Evolutionary conservation across 2,888 invertebrate species (phyloP), one percentile per base, ranked within the genome.

Genomic region (Anaspis maculata): DNA sequence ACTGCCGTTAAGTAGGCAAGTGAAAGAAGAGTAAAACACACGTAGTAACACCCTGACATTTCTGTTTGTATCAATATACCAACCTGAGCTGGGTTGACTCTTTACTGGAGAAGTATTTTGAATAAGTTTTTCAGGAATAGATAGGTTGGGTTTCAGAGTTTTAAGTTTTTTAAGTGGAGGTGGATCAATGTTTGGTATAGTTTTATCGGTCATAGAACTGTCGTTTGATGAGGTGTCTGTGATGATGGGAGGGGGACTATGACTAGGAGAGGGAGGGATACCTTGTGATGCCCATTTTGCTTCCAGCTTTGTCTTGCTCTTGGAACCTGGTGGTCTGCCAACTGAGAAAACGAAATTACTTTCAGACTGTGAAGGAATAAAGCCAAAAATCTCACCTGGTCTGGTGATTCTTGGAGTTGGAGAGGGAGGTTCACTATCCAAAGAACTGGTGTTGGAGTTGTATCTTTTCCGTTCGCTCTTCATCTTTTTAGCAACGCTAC

Each of bases 371-470:
- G n/a, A n/a, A n/a, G n/a, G n/a, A n/a, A n/a, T n/a, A n/a, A n/a
- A n/a, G n/a, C n/a, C n/a, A n/a, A n/a, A n/a, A n/a, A n/a, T n/a
- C n/a, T n/a, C 41, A 63, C 64, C 66, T 51, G 63, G 63, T 54
- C 64, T 48, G 27, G 53, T 44, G 16, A 67, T 62, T 48, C 67
- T 64, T 31, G 69, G 68, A 1, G 61, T 67, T 2, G 71, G 70
- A 3, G 70, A 70, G 29, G 69, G 68, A 2, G 68, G 68, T 46
- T 71, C 70, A 44, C 64, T 71, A 40, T 61, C 73, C 42, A 64
- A 64, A 25, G 63, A 68, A 49, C 62, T 70, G 30, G 63, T 66
- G 33, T 62, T 71, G 14, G 69, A 76, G 57, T 59, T 74, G 54
- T 65, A 73, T 48, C 68, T 66, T 56, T 65, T 73, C 13, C 70